Conservation (phyloP, 2,113 vertebrate genomes). For the Erpornis zantholeuca region DNA sequence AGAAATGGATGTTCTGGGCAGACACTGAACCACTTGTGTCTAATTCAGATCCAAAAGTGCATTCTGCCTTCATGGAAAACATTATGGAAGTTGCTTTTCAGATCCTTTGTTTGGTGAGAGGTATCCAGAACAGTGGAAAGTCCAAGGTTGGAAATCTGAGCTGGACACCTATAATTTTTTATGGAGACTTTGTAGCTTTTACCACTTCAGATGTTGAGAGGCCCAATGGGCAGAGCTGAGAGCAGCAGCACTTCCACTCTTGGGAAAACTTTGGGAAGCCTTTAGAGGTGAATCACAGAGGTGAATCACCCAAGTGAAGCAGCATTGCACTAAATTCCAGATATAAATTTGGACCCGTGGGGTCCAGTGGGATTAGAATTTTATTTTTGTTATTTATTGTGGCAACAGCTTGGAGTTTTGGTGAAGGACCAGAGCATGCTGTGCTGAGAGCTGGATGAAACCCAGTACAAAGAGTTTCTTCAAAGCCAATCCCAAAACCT, state of each 20-base stretch:
- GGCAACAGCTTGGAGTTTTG: neutral
- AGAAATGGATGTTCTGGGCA: neutral
- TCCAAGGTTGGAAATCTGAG: neutral
- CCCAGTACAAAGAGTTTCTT: neutral
- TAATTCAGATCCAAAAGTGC: neutral
- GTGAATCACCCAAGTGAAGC: neutral
- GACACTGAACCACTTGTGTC: neutral
- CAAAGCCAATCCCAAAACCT: neutral
- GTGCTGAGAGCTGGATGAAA: neutral
- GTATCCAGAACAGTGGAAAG: neutral
- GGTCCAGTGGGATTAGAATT: neutral
- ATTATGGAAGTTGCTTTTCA: neutral
- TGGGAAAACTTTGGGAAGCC: neutral
- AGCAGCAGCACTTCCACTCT: neutral
- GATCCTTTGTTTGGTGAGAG: neutral
- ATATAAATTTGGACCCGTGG: neutral
- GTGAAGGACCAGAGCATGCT: neutral
- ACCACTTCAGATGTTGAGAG: neutral
- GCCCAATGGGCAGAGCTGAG: neutral
- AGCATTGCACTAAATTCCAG: neutral
- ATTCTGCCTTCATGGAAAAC: neutral
- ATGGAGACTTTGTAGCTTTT: neutral
- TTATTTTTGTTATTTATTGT: neutral
- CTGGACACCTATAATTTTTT: neutral
- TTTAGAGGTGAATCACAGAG: neutral